Conservation (phyloP, 30 jellyfish, hydroid and myxozoan genomes). For the Aurelia aurita region DNA sequence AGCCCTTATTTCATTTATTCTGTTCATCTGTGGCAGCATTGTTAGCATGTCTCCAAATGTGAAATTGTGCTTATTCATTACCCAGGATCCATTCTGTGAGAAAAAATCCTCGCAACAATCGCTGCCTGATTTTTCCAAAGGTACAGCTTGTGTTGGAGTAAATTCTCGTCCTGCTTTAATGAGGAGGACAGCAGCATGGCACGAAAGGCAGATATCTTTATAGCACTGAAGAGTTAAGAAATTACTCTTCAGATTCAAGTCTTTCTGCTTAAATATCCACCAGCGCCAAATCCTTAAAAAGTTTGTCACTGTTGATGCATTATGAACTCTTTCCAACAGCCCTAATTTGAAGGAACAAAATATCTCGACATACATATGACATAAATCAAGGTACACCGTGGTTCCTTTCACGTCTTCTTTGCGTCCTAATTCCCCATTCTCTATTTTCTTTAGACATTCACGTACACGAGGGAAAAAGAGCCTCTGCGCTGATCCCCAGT, state of each 20-base stretch:
- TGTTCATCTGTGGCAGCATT: not conserved
- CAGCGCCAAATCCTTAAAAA: not conserved
- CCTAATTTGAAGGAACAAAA: not conserved
- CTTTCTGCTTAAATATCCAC: not conserved
- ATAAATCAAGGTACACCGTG: not conserved
- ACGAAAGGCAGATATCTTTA: not conserved
- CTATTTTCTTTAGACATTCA: not conserved
- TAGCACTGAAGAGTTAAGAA: not conserved
- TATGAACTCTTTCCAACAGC: not conserved
- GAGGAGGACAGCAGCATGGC: not conserved
- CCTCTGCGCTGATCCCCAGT: conserved; percentile 1
- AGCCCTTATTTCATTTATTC: not conserved
- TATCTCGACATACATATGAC: not conserved
- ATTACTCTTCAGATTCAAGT: not conserved
- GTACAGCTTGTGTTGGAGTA: not conserved
- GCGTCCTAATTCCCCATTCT: not conserved
- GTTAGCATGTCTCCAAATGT: not conserved
- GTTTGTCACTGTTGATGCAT: not conserved
- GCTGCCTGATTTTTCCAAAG: not conserved
- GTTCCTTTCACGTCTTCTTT: conserved; percentile 4
- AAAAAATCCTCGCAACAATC: conserved; percentile 2
- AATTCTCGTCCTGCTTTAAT: not conserved
- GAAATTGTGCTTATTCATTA: not conserved
- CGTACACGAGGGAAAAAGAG: not conserved
- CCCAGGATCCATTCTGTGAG: not conserved